These are phyloP conservation scores for Steinernema carpocapsae DNA, from an alignment of 2,888 invertebrate species.

Conservation along the genomic window DNA sequence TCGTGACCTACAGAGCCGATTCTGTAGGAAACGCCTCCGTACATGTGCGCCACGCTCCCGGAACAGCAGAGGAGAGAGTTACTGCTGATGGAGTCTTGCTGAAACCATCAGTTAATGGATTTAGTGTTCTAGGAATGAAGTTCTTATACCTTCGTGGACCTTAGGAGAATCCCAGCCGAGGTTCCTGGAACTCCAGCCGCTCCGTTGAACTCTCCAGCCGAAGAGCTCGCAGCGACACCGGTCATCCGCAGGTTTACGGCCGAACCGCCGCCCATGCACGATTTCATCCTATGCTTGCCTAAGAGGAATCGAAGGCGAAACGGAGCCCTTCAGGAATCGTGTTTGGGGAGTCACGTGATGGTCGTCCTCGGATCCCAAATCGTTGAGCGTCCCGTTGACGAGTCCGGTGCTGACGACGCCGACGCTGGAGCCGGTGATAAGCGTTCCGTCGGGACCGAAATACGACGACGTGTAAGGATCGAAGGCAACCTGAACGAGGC, in stretches of 20 bases:
- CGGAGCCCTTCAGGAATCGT: constrained; percentile 20
- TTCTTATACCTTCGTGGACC: constrained; percentile 23
- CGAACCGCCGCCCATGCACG: constrained; percentile 24
- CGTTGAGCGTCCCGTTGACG: constrained; percentile 42
- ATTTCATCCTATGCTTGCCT: constrained; percentile 14
- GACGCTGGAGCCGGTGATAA: constrained; percentile 14
- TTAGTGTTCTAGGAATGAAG: not conserved
- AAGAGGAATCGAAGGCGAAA: constrained; percentile 3
- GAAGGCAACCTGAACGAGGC: constrained; percentile 58
- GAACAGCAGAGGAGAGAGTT: constrained; percentile 29
- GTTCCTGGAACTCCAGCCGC: constrained; percentile 18
- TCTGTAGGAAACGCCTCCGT: constrained; percentile 53
- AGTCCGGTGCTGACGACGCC: constrained; percentile 3
- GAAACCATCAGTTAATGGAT: not conserved
- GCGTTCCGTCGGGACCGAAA: constrained; percentile 24
- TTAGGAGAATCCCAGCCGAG: not conserved
- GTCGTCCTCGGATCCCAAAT: constrained; percentile 48
- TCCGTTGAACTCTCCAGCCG: constrained; percentile 30
- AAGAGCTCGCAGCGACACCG: constrained; percentile 3
- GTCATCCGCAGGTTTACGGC: constrained; percentile 17
- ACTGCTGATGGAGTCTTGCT: constrained; percentile 29
- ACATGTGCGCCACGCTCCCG: constrained; percentile 14
- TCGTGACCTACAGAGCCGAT: constrained; percentile 79
- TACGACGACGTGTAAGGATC: constrained; percentile 75
- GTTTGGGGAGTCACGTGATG: constrained; percentile 14